Evolutionary conservation across 2,113 vertebrate species (phyloP), one percentile per base, ranked within the genome.

Genomic region (Microtus oregoni): DNA sequence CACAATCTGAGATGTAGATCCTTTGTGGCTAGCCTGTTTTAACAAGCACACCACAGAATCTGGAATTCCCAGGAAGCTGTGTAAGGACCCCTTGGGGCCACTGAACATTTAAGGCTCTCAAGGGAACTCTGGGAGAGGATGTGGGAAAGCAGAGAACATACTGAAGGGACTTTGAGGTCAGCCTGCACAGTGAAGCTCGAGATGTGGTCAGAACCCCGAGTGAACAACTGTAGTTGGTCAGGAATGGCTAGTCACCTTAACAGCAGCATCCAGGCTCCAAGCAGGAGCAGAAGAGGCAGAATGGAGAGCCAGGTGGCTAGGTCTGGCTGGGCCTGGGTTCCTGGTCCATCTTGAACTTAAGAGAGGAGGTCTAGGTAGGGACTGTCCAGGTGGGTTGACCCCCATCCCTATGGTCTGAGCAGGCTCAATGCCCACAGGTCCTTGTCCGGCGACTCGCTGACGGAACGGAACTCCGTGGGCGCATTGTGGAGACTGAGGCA

Each of bases 401-500:
- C 4, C 15, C 3, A 2, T 24, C 26, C 38, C 61, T 79, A 58
- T 50, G 10, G 50, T 38, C 63, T 79, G 13, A 91, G 67, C 77
- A 63, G 22, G 58, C 44, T 11, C 4, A 47, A 58, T 32, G 41
- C 95, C 87, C 95, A 41, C 98, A 99, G 99, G 98, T 99, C 94
- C 98, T 99, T 98, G 99, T 99, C 73, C 99, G 98, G 94, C 98
- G 92, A 94, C 98, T 99, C 79, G 91, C 98, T 20, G 99, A 99
- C 35, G 99, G 99, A 70, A 98, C 98, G 11, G 99, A 99, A 95
- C 98, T 99, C 85, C 98, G 99, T 44, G 99, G 99, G 44, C 99
- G 98, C 91, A 98, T 99, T 82, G 99, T 99, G 97, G 99, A 99
- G 98, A 99, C 99, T 0, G 99, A 99, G 97, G 99, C 99, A 1